phyloP scores from a whole-genome alignment of 2,113 vertebrate species.

The Tachysurus vachellii region DNA sequence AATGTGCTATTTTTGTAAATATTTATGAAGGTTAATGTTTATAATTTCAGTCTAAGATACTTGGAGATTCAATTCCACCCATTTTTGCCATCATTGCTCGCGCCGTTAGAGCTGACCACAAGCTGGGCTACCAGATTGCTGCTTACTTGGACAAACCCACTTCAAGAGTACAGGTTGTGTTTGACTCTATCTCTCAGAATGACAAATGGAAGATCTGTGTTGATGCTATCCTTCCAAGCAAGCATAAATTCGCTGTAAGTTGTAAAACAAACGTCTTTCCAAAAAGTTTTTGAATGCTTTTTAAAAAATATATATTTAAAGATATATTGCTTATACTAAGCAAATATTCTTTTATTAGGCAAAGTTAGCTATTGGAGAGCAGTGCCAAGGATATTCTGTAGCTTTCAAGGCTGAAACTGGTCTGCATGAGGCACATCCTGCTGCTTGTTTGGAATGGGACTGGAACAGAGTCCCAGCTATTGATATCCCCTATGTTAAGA shows the following conservation, averaged over 20 bases:
- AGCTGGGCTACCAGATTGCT: constrained; percentile 71
- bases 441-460: constrained; percentile 67
- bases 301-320: too few relatives aligned
- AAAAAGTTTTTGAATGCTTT: background rate
- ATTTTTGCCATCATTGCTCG: constrained; percentile 68
- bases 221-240: constrained; percentile 72
- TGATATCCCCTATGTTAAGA: constrained; percentile 56
- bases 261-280: background rate
- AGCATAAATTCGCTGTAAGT: constrained; percentile 78
- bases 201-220: constrained; percentile 77
- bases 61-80: constrained; percentile 66
- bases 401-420: constrained; percentile 64
- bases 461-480: constrained; percentile 67
- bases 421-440: constrained; percentile 62
- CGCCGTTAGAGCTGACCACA: constrained; percentile 64
- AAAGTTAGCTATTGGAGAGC: constrained; percentile 68
- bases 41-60: constrained; percentile 66
- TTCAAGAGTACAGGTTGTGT: constrained; percentile 70
- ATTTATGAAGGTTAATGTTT: background rate
- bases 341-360: constrained; percentile 52
- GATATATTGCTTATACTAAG: background rate
- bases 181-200: constrained; percentile 69
- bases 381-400: constrained; percentile 71
- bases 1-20: too few relatives aligned
- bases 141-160: constrained; percentile 66